Evolutionary conservation across 2,797 vertebrate species (phyloP), one percentile per base, ranked within the genome.

Genomic region (Acomys russatus): DNA sequence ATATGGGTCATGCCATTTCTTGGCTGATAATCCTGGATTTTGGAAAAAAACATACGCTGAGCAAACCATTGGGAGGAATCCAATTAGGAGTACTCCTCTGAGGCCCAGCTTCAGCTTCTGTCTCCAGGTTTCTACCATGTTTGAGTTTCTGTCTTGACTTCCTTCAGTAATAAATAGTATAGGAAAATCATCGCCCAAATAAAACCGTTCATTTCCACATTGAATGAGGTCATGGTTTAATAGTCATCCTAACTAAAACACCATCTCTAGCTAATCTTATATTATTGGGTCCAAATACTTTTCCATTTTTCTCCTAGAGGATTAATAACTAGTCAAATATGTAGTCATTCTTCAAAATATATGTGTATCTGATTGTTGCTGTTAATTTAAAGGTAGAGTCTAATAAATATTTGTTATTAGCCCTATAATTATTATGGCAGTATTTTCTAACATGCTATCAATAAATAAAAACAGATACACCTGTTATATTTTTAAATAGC

Each of bases 361-460:
- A 20, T 30, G 17, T 30, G 1, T 15, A 49, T 44, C 25, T 0
- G 51, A 25, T 14, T n/a, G 2, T 12, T 18, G 6, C 44, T 3
- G 3, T 44, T 44, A 44, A 44, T 4, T 3, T 44, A 44, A 44
- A 44, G 44, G 44, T 44, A 44, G 4, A 44, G 44, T 44, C 44
- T 44, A 44, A 44, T 44, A 44, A 44, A 44, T 44, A 44, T 44
- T 44, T 44, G 44, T 44, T 44, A 44, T 3, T 44, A 44, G 44
- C 44, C 44, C 44, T 44, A 44, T 44, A 44, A 44, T 44, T 44
- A 44, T 44, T 44, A 44, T 44, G 44, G 44, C 4, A 44, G 44
- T 44, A 44, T 44, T 44, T 44, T 44, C 44, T 44, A 44, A 44
- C 44, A 44, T 44, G 44, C 44, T 4, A 44, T 44, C 44, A 44